A percentile compares a stretch with the other conserved stretches of the same genome.
Evolutionary conservation across 2,113 vertebrate genomes (phyloP).

Genomic region (Oncorhynchus kisutch): DNA sequence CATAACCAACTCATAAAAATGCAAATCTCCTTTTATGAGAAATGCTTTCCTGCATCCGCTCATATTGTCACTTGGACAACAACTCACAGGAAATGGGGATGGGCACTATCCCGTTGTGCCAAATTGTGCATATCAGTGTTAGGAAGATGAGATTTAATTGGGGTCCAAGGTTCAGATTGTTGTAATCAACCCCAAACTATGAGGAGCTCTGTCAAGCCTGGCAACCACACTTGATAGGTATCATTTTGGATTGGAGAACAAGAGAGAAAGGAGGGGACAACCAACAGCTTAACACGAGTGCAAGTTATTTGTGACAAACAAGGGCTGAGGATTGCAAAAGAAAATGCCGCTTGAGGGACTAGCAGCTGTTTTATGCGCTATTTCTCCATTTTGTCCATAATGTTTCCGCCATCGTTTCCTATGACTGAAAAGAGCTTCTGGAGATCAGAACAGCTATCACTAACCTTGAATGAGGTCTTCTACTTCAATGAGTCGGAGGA

Average conservation of each 20-base stretch:
- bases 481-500: too few species aligned
- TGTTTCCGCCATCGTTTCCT: too few species aligned
- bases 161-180: neutral
- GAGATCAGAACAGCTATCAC: too few species aligned
- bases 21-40: constrained; percentile 35
- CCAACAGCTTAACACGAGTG: neutral
- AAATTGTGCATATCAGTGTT: constrained; percentile 6
- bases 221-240: neutral
- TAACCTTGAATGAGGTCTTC: too few species aligned
- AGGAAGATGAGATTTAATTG: constrained; percentile 19
- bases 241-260: constrained; percentile 28
- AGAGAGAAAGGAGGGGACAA: neutral
- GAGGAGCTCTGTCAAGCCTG: constrained; percentile 31
- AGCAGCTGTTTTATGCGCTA: too few species aligned
- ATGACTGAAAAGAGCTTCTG: too few species aligned
- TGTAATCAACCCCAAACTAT: constrained; percentile 45
- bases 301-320: neutral
- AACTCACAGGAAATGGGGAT: constrained; percentile 24
- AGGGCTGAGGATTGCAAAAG: constrained; percentile 21
- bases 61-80: constrained; percentile 24
- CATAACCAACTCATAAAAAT: constrained; percentile 51
- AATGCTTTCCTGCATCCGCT: constrained; percentile 14
- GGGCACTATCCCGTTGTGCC: neutral
- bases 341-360: too few species aligned
- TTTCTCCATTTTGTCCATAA: too few species aligned